These are phyloP conservation scores for Spea hammondii DNA, from an alignment of 2,797 vertebrate species.

Conservation along the genomic window DNA sequence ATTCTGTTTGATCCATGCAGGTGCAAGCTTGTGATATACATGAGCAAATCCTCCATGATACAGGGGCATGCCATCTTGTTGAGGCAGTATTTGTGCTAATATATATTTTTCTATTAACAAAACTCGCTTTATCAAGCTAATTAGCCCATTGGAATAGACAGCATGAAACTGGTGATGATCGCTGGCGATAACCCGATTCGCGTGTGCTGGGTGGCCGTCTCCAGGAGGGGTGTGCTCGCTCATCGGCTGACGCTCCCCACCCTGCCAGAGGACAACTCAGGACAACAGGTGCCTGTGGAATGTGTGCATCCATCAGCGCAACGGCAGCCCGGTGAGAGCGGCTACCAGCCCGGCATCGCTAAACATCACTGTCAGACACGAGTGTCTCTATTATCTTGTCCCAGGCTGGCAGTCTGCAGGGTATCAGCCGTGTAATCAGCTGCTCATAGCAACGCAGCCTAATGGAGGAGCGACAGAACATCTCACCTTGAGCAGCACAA, in stretches of 20 bases:
- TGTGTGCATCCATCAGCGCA: conserved; percentile 32
- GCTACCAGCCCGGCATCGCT: background rate
- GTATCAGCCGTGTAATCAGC: conserved; percentile 39
- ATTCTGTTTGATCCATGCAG: no score
- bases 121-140: no score
- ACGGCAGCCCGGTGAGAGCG: background rate
- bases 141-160: no score
- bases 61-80: no score
- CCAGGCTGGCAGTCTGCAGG: conserved; percentile 36
- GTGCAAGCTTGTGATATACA: no score
- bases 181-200: no score
- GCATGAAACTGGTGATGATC: no score
- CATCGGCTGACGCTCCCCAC: conserved; percentile 5
- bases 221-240: background rate
- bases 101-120: no score
- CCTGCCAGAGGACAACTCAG: conserved; percentile 15
- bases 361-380: conserved; percentile 28
- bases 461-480: conserved; percentile 36
- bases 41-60: no score
- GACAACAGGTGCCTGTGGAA: conserved; percentile 49
- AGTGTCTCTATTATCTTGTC: conserved; percentile 48
- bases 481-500: conserved; percentile 24
- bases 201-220: no score
- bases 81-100: no score
- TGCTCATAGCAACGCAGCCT: conserved; percentile 4